phyloP scores from a whole-genome alignment of 2,113 vertebrate species.

The Phylloscopus trochilus region DNA sequence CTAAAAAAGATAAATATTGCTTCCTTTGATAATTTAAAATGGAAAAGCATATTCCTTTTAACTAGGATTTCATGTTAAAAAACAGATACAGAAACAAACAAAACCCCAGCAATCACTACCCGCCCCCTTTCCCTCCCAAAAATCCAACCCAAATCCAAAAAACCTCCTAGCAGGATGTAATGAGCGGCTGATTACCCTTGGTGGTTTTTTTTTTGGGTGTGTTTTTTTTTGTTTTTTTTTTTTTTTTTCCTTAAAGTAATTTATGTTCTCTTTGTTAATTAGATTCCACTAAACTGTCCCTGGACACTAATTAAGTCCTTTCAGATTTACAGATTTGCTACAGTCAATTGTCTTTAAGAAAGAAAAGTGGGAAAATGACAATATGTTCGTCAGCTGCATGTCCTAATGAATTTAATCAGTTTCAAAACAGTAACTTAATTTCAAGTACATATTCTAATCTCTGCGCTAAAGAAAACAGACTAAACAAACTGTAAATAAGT shows the following conservation, averaged over 20 bases:
- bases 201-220: too few species aligned
- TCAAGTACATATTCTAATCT: neutral
- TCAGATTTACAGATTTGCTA: conserved; percentile 16
- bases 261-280: neutral
- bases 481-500: neutral
- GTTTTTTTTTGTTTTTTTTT: too few species aligned
- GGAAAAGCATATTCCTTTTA: neutral
- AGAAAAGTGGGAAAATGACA: neutral
- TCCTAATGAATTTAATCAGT: conserved; percentile 5
- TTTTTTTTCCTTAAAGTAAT: neutral
- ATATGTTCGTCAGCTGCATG: neutral
- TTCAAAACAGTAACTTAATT: neutral
- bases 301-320: conserved; percentile 26
- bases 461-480: neutral
- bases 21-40: neutral
- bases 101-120: fast-evolving
- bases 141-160: neutral
- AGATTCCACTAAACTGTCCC: conserved; percentile 14
- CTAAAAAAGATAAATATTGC: neutral
- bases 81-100: neutral
- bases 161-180: neutral
- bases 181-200: neutral
- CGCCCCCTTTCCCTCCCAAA: fast-evolving
- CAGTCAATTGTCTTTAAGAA: conserved; percentile 19
- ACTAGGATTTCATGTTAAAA: neutral